Base-by-base conservation (phyloP, 2,113 vertebrate species). In the Anseranas semipalmata region DNA sequence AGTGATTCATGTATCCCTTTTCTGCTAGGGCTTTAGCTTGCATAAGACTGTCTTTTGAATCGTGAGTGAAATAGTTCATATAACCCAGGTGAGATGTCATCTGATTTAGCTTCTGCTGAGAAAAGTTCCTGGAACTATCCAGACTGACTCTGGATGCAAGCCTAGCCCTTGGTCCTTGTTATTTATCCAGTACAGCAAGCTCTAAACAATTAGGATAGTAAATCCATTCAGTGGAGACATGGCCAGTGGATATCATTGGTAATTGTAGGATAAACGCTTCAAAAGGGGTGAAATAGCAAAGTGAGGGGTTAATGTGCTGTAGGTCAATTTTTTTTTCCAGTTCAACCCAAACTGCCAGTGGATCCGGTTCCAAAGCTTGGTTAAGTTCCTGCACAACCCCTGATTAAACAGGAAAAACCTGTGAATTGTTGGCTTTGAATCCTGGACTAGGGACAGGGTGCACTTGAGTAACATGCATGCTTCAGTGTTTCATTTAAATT, bases 381-480 rank as follows among this genome's bases (percentile, higher is more conserved):
- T n/a, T 8, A 17, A 87, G 87, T 53, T 97, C 90, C 94, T 95
- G 93, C 65, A 85, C 87, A 89, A 12, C 28, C 94, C 91, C 67
- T 62, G 85, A 77, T 79, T 12, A 80, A 95, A 94, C 97, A 96
- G 97, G 96, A 97, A 97, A 96, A 97, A 92, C 97, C 96, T 96
- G 96, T 75, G 87, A 93, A 48, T 25, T 50, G 72, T 84, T 80
- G 96, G 84, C 83, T 76, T 83, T 37, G 85, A 73, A 41, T 88
- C 77, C 78, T 18, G 50, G 39, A 27, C 45, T 18, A 56, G 73
- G 88, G 81, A 92, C 56, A 72, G 91, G 83, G 59, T 58, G 55
- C 55, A 43, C 80, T 87, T 59, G 77, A 87, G 89, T 46, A 68
- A 83, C 70, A 13, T 6, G 43, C 27, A 32, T 43, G 43, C 82